These are phyloP conservation scores for Homarus gammarus DNA, from an alignment of 2,888 invertebrate genomes.

Conservation along the genomic window DNA sequence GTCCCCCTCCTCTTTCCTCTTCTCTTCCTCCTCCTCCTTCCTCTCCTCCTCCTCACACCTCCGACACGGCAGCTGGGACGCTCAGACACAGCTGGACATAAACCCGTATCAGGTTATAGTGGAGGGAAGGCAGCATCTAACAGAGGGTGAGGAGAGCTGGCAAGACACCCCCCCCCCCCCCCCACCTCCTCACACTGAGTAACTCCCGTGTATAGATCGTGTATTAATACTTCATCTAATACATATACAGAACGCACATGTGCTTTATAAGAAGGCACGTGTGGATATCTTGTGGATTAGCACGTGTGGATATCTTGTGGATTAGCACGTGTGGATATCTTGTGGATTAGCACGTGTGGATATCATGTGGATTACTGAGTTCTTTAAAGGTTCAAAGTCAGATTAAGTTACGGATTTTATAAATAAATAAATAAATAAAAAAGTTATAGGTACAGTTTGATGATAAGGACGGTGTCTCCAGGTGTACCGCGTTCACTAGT, in stretches of 20 bases:
- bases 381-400: slow-evolving; percentile 24
- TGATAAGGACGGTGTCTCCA: too few species aligned
- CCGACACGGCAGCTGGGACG: too few species aligned
- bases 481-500: slow-evolving; percentile 11
- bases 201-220: neutral
- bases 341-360: neutral
- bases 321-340: neutral
- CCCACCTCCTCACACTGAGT: neutral
- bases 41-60: neutral
- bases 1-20: neutral
- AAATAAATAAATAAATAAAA: too few species aligned
- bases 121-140: neutral
- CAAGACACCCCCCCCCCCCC: neutral
- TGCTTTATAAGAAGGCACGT: neutral
- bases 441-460: too few species aligned
- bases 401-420: slow-evolving; percentile 21
- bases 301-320: neutral
- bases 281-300: neutral
- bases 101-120: neutral
- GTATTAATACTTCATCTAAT: neutral
- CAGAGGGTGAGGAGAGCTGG: neutral
- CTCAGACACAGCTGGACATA: neutral
- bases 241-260: neutral
- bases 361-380: neutral
- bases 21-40: neutral